Conservation (phyloP, 2,888 invertebrate genomes). For the Coelinius sp. region DNA sequence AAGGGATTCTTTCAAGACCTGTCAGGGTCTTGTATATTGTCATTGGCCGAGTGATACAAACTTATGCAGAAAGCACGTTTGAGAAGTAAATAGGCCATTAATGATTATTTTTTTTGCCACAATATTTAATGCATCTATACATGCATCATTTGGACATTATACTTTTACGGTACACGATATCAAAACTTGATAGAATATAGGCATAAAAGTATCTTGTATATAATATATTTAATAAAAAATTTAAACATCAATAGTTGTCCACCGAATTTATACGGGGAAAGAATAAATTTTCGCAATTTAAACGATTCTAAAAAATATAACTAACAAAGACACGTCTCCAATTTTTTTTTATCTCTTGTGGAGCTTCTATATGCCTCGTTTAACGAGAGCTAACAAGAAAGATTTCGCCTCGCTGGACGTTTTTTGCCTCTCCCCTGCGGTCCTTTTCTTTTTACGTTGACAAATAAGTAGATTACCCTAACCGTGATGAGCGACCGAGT, state of each 20-base stretch:
- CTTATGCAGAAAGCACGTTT: neutral
- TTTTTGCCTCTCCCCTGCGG: neutral
- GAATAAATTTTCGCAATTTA: neutral
- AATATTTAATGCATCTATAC: neutral
- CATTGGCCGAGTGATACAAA: neutral
- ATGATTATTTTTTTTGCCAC: neutral
- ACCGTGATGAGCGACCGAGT: constrained; percentile 10
- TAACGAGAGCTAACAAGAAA: constrained; percentile 13
- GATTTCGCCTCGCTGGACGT: neutral
- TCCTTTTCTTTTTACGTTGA: constrained; percentile 2
- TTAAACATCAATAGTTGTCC: neutral
- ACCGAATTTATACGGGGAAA: neutral
- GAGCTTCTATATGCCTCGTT: neutral
- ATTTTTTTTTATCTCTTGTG: neutral
- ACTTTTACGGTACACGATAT: neutral
- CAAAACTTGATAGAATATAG: neutral
- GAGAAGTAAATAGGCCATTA: neutral
- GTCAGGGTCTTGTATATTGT: neutral
- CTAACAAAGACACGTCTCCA: neutral
- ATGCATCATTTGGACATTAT: neutral
- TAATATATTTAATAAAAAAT: neutral
- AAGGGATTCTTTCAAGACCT: neutral
- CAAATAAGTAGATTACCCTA: constrained; percentile 19
- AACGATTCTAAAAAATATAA: neutral
- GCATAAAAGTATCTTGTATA: neutral